Conservation (phyloP, 2,888 invertebrate genomes). For the Temnothorax unifasciatus region DNA sequence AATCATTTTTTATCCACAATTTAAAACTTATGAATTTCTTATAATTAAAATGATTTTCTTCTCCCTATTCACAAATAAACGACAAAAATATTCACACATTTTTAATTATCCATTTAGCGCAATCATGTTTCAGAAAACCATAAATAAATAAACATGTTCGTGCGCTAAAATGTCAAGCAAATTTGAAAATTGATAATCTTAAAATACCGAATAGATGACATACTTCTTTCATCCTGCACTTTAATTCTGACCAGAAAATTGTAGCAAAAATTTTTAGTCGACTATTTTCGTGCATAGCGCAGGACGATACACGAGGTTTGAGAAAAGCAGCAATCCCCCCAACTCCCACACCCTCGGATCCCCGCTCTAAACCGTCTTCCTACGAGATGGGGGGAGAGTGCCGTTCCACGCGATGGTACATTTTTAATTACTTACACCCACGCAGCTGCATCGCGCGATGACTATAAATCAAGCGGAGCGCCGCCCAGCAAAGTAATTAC, state of each 20-base stretch:
- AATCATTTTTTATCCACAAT: background rate
- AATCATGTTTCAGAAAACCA: background rate
- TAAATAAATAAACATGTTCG: background rate
- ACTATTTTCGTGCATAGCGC: constrained; percentile 79
- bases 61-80: background rate
- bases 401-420: constrained; percentile 86
- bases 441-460: constrained; percentile 86
- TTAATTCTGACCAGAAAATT: background rate
- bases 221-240: background rate
- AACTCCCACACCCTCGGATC: constrained; percentile 69
- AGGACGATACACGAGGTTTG: constrained; percentile 80
- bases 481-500: constrained; percentile 87
- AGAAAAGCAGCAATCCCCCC: constrained; percentile 78
- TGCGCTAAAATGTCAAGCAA: background rate
- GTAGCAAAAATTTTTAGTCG: constrained; percentile 32
- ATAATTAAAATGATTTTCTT: background rate
- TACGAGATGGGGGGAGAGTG: constrained; percentile 69
- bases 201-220: background rate
- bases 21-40: background rate
- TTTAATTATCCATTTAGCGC: background rate
- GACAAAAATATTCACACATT: background rate
- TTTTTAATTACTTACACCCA: constrained; percentile 87
- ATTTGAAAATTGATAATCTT: background rate
- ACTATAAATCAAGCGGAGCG: constrained; percentile 86
- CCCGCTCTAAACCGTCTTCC: constrained; percentile 72